These are phyloP conservation scores for Hyphantria cunea DNA, from an alignment of 1,140 invertebrate species.

Conservation along the genomic window DNA sequence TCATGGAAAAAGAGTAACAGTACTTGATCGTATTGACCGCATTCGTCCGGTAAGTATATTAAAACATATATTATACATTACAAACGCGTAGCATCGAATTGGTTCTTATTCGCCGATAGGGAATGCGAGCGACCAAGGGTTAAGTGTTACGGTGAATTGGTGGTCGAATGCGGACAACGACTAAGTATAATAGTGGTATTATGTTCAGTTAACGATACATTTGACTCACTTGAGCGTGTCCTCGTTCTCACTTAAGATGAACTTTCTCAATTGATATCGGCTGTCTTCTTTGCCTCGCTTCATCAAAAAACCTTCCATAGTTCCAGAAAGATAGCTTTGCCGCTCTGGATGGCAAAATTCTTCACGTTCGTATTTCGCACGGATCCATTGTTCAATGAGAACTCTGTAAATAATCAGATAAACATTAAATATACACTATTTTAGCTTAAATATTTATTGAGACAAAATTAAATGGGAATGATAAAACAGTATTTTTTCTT, in stretches of 20 bases:
- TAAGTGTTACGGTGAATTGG: slow-evolving; percentile 23
- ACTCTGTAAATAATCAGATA: slow-evolving; percentile 83
- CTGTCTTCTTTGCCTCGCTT: slow-evolving; percentile 94
- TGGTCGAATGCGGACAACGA: slow-evolving; percentile 24
- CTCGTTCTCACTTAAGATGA: slow-evolving; percentile 90
- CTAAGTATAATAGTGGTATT: slow-evolving; percentile 27
- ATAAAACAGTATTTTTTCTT: too few species aligned
- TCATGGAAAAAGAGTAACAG: slow-evolving; percentile 2
- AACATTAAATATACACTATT: background rate
- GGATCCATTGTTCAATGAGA: slow-evolving; percentile 94
- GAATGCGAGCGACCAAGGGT: slow-evolving; percentile 19
- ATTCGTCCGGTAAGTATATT: slow-evolving; percentile 10
- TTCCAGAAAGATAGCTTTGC: slow-evolving; percentile 88
- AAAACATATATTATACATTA: background rate
- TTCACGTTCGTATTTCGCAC: slow-evolving; percentile 94
- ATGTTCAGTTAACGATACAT: slow-evolving; percentile 28
- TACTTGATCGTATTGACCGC: slow-evolving; percentile 20
- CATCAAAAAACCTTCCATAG: slow-evolving; percentile 93
- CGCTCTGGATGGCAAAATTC: slow-evolving; percentile 92
- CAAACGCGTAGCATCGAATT: background rate
- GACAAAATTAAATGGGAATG: background rate
- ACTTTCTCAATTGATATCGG: slow-evolving; percentile 91
- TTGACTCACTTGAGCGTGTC: slow-evolving; percentile 85
- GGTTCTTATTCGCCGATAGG: slow-evolving; percentile 9
- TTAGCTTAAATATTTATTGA: background rate